Percentiles rank a stretch among this genome's conserved stretches.
These are phyloP conservation scores for Lymantria monacha DNA, from an alignment of 2,888 invertebrate species.

Conservation along the genomic window DNA sequence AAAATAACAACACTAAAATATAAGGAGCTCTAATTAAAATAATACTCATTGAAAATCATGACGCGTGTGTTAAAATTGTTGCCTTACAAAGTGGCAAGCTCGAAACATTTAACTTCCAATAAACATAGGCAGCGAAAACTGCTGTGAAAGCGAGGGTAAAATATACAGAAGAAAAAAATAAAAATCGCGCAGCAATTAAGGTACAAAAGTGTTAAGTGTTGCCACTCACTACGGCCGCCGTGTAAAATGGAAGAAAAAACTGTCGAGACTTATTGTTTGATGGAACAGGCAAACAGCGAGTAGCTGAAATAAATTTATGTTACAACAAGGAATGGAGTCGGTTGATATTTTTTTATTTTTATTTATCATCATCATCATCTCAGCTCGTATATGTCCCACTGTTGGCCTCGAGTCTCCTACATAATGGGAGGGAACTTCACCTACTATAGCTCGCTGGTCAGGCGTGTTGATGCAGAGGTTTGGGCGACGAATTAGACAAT, in stretches of 20 bases:
- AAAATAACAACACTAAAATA: no score
- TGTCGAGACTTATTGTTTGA: constrained; percentile 26
- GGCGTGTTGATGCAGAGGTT: no score
- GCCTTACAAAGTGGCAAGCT: neutral
- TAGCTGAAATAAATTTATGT: neutral
- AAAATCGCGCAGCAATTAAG: constrained; percentile 36
- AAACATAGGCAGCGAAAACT: constrained; percentile 9
- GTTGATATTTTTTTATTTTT: neutral
- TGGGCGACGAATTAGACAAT: no score
- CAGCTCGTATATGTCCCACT: no score
- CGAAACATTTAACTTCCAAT: constrained; percentile 4
- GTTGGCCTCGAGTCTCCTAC: no score
- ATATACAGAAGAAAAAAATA: constrained; percentile 27
- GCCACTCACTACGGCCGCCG: constrained; percentile 27
- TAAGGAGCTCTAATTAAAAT: no score
- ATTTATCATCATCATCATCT: no score
- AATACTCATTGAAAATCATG: no score
- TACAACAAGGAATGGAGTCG: neutral
- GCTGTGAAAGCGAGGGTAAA: constrained; percentile 12
- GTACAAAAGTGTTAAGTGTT: constrained; percentile 35
- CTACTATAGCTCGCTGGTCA: no score
- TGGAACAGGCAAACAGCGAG: constrained; percentile 1
- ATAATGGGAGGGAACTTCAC: no score
- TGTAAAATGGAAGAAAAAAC: constrained; percentile 22
- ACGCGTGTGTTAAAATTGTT: no score